These are phyloP conservation scores for Blennius ocellaris DNA, from an alignment of 2,113 vertebrate genomes.

Conservation along the genomic window DNA sequence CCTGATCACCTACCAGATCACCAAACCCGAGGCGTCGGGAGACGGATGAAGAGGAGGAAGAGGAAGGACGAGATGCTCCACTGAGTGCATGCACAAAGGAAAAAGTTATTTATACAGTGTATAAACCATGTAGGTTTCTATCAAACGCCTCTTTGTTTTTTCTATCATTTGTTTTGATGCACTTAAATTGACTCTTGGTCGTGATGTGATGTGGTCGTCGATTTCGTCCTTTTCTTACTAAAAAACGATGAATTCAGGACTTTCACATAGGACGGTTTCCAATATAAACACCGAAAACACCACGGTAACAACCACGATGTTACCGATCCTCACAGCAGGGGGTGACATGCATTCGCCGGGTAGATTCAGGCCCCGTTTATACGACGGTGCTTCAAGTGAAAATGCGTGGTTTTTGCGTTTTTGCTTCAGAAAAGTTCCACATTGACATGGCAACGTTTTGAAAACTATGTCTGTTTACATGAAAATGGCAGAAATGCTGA, in stretches of 20 bases:
- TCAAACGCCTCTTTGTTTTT: slow-evolving; percentile 9
- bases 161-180: slow-evolving; percentile 23
- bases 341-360: too few species aligned
- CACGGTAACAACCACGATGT: too few species aligned
- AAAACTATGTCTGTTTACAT: too few species aligned
- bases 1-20: slow-evolving; percentile 94
- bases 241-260: slow-evolving; percentile 1
- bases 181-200: slow-evolving; percentile 18
- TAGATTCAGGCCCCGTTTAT: too few species aligned
- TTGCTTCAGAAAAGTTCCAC: too few species aligned
- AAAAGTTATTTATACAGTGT: slow-evolving; percentile 78
- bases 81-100: slow-evolving; percentile 52
- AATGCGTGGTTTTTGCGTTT: too few species aligned
- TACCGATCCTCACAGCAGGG: too few species aligned
- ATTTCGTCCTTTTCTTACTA: slow-evolving; percentile 9
- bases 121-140: slow-evolving; percentile 37
- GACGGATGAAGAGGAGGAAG: slow-evolving; percentile 42
- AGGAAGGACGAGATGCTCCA: neutral
- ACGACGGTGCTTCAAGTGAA: too few species aligned
- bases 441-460: too few species aligned
- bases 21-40: slow-evolving; percentile 89
- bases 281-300: too few species aligned
- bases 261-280: too few species aligned
- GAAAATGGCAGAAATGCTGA: too few species aligned
- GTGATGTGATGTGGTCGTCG: slow-evolving; percentile 34